Evolutionary conservation across 1,140 invertebrate species (phyloP).

Genomic region (Globodera rostochiensis): DNA sequence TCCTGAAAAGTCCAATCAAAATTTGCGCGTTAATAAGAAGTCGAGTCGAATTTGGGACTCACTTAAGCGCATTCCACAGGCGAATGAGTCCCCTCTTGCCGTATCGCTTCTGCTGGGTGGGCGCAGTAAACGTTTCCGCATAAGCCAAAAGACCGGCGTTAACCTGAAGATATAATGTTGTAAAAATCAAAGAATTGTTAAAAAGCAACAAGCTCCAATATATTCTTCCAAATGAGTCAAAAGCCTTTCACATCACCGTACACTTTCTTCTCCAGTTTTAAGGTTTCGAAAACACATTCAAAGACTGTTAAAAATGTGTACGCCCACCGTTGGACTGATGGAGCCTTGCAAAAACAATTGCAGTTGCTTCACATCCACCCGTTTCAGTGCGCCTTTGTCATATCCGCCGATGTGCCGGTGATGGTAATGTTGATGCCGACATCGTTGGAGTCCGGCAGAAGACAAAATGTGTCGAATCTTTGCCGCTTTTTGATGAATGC

Average conservation of each 20-base stretch:
- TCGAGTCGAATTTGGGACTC: not conserved
- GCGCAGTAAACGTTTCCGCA: conserved; percentile 52
- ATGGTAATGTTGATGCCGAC: conserved; percentile 39
- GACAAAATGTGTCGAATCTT: conserved; percentile 49
- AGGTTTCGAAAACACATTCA: no score
- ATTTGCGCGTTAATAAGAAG: no score
- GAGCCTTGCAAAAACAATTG: conserved; percentile 53
- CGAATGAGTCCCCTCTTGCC: conserved; percentile 42
- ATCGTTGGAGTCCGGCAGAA: not conserved
- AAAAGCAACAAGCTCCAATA: no score
- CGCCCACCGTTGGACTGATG: conserved; percentile 49
- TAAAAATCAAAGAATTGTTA: not conserved
- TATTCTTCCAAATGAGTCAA: no score
- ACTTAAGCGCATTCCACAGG: conserved; percentile 51
- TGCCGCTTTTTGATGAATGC: conserved; percentile 41
- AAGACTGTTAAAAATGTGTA: not conserved
- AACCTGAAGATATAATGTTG: conserved; percentile 24
- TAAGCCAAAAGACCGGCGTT: conserved; percentile 53
- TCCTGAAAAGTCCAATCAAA: conserved; percentile 33
- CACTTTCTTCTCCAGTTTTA: no score
- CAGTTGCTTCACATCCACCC: conserved; percentile 51
- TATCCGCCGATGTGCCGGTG: conserved; percentile 14
- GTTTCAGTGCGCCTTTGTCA: conserved; percentile 35
- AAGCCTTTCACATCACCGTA: no score
- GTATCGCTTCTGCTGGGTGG: conserved; percentile 43